phyloP scores from a whole-genome alignment of 2,113 vertebrate genomes.

The Nycticorax nycticorax region DNA sequence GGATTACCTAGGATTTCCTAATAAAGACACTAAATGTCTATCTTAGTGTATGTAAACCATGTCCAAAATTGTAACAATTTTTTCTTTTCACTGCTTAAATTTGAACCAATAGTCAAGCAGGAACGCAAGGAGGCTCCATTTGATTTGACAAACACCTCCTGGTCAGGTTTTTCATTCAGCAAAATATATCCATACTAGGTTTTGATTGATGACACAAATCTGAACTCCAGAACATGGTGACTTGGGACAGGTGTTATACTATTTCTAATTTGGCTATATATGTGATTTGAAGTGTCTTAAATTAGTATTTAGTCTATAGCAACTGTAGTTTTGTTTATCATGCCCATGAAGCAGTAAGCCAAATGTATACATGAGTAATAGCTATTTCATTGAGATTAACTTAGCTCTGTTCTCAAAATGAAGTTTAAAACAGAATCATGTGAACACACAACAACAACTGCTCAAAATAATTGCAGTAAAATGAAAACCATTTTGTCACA shows the following conservation, averaged over 20 bases:
- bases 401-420: neutral
- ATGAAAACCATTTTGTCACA: slow-evolving; percentile 37
- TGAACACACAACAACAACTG: neutral
- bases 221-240: neutral
- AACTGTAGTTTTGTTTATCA: neutral
- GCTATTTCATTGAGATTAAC: neutral
- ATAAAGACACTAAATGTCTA: neutral
- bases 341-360: neutral
- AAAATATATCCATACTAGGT: neutral
- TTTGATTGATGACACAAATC: neutral
- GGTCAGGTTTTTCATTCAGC: neutral
- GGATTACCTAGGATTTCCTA: neutral
- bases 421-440: neutral
- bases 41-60: neutral
- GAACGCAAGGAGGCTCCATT: neutral
- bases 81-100: neutral
- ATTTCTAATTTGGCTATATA: neutral
- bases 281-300: neutral
- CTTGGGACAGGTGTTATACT: neutral
- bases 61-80: neutral
- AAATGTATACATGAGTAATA: neutral
- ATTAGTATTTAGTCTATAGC: neutral
- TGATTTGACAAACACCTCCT: neutral
- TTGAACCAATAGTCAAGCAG: neutral
- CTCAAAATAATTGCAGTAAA: slow-evolving; percentile 37